Conservation (phyloP, 2,113 vertebrate genomes). For the Onychostruthus taczanowskii region DNA sequence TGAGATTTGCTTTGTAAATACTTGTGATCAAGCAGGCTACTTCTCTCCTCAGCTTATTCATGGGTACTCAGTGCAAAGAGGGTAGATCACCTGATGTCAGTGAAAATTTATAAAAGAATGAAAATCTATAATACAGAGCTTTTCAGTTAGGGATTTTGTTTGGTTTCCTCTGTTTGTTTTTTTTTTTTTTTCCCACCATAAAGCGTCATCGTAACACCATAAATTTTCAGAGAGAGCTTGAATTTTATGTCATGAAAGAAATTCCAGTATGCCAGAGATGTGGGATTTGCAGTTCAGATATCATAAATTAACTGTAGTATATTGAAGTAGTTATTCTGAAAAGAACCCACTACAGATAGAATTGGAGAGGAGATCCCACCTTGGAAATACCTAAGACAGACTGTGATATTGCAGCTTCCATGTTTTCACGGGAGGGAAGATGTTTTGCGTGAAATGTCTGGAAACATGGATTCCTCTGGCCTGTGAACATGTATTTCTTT, state of each 20-base stretch:
- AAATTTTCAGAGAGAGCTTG: background rate
- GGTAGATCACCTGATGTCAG: background rate
- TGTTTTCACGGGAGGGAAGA: background rate
- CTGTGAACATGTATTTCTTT: background rate
- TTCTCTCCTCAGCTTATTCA: background rate
- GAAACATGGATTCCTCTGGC: background rate
- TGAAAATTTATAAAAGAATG: background rate
- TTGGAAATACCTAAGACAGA: background rate
- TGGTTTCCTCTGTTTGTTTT: background rate
- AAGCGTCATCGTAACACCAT: background rate
- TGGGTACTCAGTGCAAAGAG: background rate
- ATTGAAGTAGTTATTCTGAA: background rate
- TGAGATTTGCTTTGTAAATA: conserved; percentile 1
- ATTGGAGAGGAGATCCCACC: background rate
- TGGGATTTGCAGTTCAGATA: background rate
- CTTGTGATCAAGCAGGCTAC: background rate
- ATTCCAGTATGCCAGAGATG: background rate
- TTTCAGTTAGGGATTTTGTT: background rate
- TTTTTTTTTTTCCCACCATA: too few species aligned
- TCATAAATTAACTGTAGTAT: background rate
- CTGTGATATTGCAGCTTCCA: background rate
- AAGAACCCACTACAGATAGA: background rate
- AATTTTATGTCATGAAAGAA: background rate
- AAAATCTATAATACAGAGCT: background rate
- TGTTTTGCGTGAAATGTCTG: background rate